Conservation (phyloP, 1,140 invertebrate genomes). For the Drosophila lini region DNA sequence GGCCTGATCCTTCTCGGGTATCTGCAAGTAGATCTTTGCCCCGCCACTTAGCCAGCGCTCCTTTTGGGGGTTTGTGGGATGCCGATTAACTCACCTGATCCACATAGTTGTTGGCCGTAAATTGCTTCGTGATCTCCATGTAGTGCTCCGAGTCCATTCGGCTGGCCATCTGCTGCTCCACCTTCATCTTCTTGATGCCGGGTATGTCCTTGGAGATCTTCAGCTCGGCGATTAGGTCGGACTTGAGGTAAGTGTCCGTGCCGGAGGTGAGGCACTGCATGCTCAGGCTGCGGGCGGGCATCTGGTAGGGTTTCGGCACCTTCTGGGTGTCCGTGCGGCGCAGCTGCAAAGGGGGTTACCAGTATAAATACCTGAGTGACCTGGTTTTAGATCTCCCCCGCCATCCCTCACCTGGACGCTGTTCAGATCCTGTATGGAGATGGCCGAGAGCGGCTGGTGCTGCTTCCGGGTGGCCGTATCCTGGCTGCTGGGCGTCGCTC, state of each 20-base stretch:
- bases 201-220: slow-evolving; percentile 95
- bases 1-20: slow-evolving; percentile 94
- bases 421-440: slow-evolving; percentile 93
- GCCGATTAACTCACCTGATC: slow-evolving; percentile 88
- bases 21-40: slow-evolving; percentile 86
- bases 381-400: no score
- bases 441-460: slow-evolving; percentile 91
- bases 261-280: slow-evolving; percentile 88
- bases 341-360: slow-evolving; percentile 83
- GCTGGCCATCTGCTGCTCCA: slow-evolving; percentile 92
- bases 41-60: slow-evolving; percentile 38
- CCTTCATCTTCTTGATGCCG: slow-evolving; percentile 95
- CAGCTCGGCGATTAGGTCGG: slow-evolving; percentile 94
- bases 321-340: slow-evolving; percentile 90
- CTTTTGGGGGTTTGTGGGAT: not conserved
- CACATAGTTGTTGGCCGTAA: slow-evolving; percentile 94
- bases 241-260: slow-evolving; percentile 91
- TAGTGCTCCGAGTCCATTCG: slow-evolving; percentile 91
- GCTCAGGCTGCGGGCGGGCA: slow-evolving; percentile 89
- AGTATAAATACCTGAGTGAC: no score
- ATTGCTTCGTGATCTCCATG: slow-evolving; percentile 92
- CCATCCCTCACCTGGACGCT: slow-evolving; percentile 87
- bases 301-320: slow-evolving; percentile 91
- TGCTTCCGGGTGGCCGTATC: slow-evolving; percentile 84
- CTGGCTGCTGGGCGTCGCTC: slow-evolving; percentile 85